Base-by-base conservation (phyloP, 2,888 invertebrate species). In the Notodonta dromedarius region DNA sequence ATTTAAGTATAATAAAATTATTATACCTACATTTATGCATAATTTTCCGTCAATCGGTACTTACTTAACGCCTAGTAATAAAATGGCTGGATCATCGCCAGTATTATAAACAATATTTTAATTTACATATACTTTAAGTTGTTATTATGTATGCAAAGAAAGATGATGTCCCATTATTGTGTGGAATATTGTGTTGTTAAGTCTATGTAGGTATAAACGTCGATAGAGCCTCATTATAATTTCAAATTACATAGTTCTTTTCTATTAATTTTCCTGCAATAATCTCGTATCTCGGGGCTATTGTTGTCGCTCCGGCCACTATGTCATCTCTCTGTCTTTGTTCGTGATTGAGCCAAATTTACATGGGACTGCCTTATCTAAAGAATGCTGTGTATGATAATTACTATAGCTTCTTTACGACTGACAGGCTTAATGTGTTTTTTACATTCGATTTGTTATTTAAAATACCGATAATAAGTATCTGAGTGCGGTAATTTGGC, bases 381-480 rank as follows among this genome's bases (percentile, higher is more conserved):
- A 83, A 80, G 88, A 90, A 90, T 88, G 89, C 80, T 76, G 78
- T 77, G 76, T 76, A 79, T 82, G 81, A 83, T 86, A 83, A 84
- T 84, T 80, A 79, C 82, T 78, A 75, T 75, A 78, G 78, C 73
- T 78, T 77, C 73, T 82, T 80, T 77, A 77, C 73, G 74, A 78
- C 71, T 71, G 59, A 58, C 63, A 42, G 58, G 61, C 67, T 70
- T 75, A 79, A 79, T 79, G 76, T 70, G 70, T 78, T 79, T 67
- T 58, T 64, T 24, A 67, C 62, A 61, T 74, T 70, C 61, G 40
- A 60, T 72, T 79, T 65, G 24, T 67, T 66, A 72, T 67, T 67
- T 60, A 72, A 14, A n/a, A 54, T 54, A 54, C 39, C 54, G 1
- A 14, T 54, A 53, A 0, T 5, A 14, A 39, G 54, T 3, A 39